These are phyloP conservation scores for Arvicanthis niloticus DNA, from an alignment of 2,113 vertebrate genomes.

Conservation along the genomic window DNA sequence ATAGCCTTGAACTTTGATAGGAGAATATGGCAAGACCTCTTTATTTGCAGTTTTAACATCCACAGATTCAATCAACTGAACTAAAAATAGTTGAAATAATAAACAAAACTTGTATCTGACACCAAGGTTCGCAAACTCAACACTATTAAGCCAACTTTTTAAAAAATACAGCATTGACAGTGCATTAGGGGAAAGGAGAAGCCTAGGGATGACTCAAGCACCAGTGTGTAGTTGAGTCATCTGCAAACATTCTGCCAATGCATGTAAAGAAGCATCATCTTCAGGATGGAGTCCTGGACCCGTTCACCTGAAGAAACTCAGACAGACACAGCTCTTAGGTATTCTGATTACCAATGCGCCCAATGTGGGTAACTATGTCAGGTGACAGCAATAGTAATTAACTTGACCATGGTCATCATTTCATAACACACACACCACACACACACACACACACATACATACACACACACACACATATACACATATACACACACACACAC, in stretches of 20 bases:
- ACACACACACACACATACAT: too few relatives aligned
- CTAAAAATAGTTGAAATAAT: background rate
- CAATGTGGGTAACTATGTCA: background rate
- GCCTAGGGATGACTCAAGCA: background rate
- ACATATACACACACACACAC: too few relatives aligned
- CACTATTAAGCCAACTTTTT: background rate
- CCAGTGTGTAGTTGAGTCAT: background rate
- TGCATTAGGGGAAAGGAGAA: background rate
- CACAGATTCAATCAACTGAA: background rate
- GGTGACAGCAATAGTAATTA: background rate
- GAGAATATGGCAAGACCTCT: background rate
- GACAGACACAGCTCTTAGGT: background rate
- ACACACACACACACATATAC: too few relatives aligned
- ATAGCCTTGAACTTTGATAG: background rate
- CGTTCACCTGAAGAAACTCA: background rate
- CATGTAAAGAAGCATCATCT: background rate
- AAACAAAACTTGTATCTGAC: background rate
- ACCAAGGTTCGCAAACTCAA: background rate
- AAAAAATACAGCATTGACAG: background rate
- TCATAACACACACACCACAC: too few relatives aligned
- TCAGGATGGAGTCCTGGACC: background rate
- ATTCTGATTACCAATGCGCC: background rate
- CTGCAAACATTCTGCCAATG: background rate
- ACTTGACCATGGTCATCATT: background rate
- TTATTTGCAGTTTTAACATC: background rate